Conservation (phyloP, 2,113 vertebrate genomes). For the Abramis brama region DNA sequence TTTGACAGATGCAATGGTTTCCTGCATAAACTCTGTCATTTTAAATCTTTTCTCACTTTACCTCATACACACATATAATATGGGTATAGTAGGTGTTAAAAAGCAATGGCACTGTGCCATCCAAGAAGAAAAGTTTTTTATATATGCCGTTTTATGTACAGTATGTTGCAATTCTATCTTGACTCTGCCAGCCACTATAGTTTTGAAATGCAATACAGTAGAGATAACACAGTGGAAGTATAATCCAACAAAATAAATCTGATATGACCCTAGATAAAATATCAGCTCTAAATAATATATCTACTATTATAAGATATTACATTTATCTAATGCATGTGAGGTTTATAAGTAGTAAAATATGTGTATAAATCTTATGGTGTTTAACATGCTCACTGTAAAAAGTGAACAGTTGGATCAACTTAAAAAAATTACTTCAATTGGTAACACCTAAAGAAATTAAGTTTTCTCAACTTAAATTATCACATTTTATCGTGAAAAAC, state of each 20-base stretch:
- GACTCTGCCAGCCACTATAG: not conserved
- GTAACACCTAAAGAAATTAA: too few relatives aligned
- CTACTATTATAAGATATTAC: not conserved
- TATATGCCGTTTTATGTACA: not conserved
- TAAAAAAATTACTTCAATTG: too few relatives aligned
- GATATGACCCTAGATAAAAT: not conserved
- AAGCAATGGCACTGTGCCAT: constrained; percentile 1
- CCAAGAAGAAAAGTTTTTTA: not conserved
- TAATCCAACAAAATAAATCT: constrained; percentile 7
- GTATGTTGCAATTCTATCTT: not conserved
- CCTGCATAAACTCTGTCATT: not conserved
- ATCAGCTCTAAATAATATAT: not conserved
- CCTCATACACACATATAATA: constrained; percentile 7
- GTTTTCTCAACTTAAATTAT: too few relatives aligned
- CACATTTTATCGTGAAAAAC: too few relatives aligned
- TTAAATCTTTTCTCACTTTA: constrained; percentile 16
- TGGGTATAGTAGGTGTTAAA: constrained; percentile 12
- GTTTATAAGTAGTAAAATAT: not conserved
- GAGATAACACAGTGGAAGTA: not conserved
- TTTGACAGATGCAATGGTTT: constrained; percentile 30
- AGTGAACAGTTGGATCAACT: too few relatives aligned
- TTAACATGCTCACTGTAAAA: too few relatives aligned
- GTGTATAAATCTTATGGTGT: not conserved
- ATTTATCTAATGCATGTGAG: not conserved
- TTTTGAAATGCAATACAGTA: constrained; percentile 6